Evolutionary conservation across 2,888 invertebrate genomes (phyloP), one percentile per base, ranked within the genome.

Genomic region (Poecilobothrus nobilitatus): DNA sequence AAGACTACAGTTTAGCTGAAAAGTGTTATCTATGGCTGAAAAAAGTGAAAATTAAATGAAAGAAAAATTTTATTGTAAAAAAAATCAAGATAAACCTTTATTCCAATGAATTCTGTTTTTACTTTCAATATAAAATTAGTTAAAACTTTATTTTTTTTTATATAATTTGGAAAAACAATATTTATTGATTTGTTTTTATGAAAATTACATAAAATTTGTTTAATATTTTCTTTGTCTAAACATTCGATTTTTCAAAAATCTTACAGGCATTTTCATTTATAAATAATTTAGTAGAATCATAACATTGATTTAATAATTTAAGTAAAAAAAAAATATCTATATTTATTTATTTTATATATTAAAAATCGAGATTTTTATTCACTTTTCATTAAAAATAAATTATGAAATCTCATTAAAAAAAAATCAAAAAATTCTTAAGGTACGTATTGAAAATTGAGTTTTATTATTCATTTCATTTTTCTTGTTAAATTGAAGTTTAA

Each of bases 161-260:
- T 53, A 18, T 15, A 18, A 53, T 53, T 53, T 53, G 53, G 18
- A 53, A 18, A 37, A 53, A 53, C 53, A 53, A 53, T 53, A 53
- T 53, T 53, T n/a, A 18, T 53, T 53, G 53, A 53, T n/a, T 53
- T 27, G 27, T 27, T 27, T 53, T 53, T 53, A 53, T 18, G 15
- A 18, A 53, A 53, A 53, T 53, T 53, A 53, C 53, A 53, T 15
- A 53, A 53, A 37, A 10, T 37, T 37, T n/a, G 18, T 53, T 53
- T 4, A 41, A 53, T 53, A 53, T 18, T 53, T 53, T 53, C 41
- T 41, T 41, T 41, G 9, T 41, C n/a, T 53, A 18, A 53, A 53
- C n/a, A 53, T 53, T 53, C 15, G 53, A 53, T 53, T 53, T 53
- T 53, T 53, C 15, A 53, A 53, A 53, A 53, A 53, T 53, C 53